Conservation (phyloP, 1,140 invertebrate species). For the Bombus superbus region DNA sequence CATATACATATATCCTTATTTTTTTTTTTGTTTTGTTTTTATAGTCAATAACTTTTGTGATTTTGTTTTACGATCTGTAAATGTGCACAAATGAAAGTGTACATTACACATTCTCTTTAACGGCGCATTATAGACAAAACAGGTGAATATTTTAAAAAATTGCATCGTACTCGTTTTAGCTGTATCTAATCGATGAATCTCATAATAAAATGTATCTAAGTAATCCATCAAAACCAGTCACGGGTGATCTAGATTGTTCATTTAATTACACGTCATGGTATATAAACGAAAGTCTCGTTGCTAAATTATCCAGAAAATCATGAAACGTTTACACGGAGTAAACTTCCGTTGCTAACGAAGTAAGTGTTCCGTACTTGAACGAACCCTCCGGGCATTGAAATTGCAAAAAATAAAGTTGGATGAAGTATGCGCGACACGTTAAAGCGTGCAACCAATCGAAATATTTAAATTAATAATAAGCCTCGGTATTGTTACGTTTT, state of each 20-base stretch:
- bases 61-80: not conserved
- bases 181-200: conserved; percentile 30
- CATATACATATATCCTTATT: not conserved
- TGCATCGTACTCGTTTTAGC: not conserved
- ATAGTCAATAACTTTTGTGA: not conserved
- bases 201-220: not conserved
- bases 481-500: not conserved
- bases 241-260: not conserved
- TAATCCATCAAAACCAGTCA: conserved; percentile 5
- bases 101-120: not conserved
- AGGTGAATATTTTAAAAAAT: not conserved
- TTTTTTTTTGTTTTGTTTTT: not conserved
- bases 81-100: not conserved
- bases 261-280: not conserved
- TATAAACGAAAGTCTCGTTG: not conserved
- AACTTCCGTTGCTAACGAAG: not conserved
- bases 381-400: not conserved
- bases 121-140: not conserved
- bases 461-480: not conserved
- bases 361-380: not conserved
- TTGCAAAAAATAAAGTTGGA: not conserved
- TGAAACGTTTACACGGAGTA: not conserved
- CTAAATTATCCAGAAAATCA: conserved; percentile 10
- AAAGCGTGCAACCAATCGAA: not conserved
- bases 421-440: not conserved